Evolutionary conservation across 1,140 invertebrate species (phyloP), one percentile per base, ranked within the genome.

Genomic region (Drosophila fuyamai): DNA sequence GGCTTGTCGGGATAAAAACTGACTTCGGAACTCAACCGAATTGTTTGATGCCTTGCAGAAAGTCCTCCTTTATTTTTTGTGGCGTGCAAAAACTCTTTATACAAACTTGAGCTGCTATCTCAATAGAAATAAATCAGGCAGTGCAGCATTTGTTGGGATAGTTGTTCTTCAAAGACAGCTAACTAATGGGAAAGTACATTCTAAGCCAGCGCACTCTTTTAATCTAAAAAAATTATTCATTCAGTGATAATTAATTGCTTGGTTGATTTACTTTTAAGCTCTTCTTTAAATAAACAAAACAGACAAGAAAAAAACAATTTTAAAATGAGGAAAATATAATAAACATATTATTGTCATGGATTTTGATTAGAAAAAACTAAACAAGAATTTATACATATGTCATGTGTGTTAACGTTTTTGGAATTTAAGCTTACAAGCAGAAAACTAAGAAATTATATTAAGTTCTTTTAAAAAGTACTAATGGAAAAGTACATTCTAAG

Each of bases 21-120:
- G 44, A 71, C 65, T 71, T 27, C 67, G 67, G 67, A 50, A 41
- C 16, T 58, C 53, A 36, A 71, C 67, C 67, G 67, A 71, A 71
- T 70, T 48, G 67, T 70, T 71, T 41, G 65, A 57, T 46, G 63
- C 48, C 65, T 68, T 53, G 29, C 61, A 38, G 65, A 35, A 38
- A 23, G n/a, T 58, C n/a, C 55, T 13, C 9, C 58, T 38, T 60
- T 62, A 14, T 38, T 56, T 13, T 23, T 16, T 27, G n/a, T 3
- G 53, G 8, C 2, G 29, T 14, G 48, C 14, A 9, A 32, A 13
- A 27, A 32, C n/a, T 35, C 48, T 35, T 51, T 51, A 32, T 51
- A 55, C 2, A 10, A 38, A 29, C 18, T 41, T 29, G 40, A 62
- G 53, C 60, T 43, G 54, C 38, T 40, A 43, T 43, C 54, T 23